phyloP scores from a whole-genome alignment of 2,888 invertebrate species.

The Cerceris rybyensis region DNA sequence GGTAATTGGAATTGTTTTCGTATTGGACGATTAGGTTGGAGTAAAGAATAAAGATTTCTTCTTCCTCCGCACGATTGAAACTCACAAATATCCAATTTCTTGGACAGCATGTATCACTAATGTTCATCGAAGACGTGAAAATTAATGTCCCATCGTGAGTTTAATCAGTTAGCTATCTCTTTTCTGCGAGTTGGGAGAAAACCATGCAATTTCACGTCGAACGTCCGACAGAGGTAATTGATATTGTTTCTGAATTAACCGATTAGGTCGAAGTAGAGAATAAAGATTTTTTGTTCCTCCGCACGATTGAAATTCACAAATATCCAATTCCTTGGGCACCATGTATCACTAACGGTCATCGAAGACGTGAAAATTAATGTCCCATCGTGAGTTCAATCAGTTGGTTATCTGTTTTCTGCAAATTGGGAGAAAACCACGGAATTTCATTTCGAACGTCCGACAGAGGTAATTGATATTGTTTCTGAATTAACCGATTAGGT shows the following conservation, averaged over 20 bases:
- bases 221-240: constrained; percentile 17
- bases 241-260: no score
- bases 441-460: constrained; percentile 45
- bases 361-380: constrained; percentile 8
- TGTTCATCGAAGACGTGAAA: constrained; percentile 2
- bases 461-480: no score
- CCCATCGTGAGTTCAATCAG: constrained; percentile 10
- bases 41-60: constrained; percentile 29
- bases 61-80: constrained; percentile 59
- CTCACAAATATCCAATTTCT: constrained; percentile 69
- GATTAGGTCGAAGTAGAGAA: not conserved
- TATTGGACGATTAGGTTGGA: no score
- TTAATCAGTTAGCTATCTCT: not conserved
- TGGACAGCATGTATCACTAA: not conserved
- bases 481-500: no score
- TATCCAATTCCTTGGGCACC: constrained; percentile 54
- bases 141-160: constrained; percentile 10
- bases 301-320: constrained; percentile 66
- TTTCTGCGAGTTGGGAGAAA: not conserved
- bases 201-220: constrained; percentile 37
- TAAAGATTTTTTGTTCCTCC: constrained; percentile 56
- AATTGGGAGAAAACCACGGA: constrained; percentile 5
- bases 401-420: not conserved
- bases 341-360: not conserved
- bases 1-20: no score